A percentile compares a stretch with the other conserved stretches of the same genome.
These are phyloP conservation scores for Rhaphigaster nebulosa DNA, from an alignment of 2,888 invertebrate species.

Conservation along the genomic window DNA sequence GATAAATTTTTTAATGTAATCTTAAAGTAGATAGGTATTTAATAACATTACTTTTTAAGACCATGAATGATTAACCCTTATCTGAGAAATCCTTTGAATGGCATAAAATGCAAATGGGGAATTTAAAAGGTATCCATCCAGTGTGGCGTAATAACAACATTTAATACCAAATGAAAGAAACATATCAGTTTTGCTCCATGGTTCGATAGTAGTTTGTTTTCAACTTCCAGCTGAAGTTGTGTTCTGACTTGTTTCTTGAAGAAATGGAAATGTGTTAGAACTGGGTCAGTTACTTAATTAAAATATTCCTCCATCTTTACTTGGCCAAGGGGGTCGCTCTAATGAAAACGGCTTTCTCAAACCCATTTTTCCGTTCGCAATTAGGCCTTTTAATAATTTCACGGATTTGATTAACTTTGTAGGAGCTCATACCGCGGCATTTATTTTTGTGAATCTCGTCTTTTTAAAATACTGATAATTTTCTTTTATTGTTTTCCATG, in stretches of 20 bases:
- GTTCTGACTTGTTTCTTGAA: not conserved
- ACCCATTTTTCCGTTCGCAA: slow-evolving; percentile 17
- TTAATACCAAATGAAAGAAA: not conserved
- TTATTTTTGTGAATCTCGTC: not conserved
- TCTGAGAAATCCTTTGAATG: not conserved
- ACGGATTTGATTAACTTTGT: slow-evolving; percentile 11
- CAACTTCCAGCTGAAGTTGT: not conserved
- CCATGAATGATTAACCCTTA: not conserved
- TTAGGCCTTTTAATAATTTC: slow-evolving; percentile 26
- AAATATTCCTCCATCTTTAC: slow-evolving; percentile 33
- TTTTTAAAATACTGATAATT: not conserved
- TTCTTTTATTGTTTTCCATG: not conserved
- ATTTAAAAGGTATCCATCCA: not conserved
- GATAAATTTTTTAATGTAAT: not conserved
- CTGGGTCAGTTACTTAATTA: slow-evolving; percentile 41
- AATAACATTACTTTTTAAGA: not conserved
- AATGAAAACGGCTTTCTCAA: slow-evolving; percentile 9
- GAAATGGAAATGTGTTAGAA: slow-evolving; percentile 20
- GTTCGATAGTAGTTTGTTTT: not conserved
- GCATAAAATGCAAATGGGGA: not conserved
- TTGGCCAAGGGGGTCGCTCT: not conserved
- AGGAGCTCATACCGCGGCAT: not conserved
- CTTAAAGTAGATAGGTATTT: not conserved
- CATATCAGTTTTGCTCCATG: not conserved
- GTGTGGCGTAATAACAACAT: not conserved